Evolutionary conservation across 2,888 invertebrate genomes (phyloP).

Genomic region (Drosophila cognata): DNA sequence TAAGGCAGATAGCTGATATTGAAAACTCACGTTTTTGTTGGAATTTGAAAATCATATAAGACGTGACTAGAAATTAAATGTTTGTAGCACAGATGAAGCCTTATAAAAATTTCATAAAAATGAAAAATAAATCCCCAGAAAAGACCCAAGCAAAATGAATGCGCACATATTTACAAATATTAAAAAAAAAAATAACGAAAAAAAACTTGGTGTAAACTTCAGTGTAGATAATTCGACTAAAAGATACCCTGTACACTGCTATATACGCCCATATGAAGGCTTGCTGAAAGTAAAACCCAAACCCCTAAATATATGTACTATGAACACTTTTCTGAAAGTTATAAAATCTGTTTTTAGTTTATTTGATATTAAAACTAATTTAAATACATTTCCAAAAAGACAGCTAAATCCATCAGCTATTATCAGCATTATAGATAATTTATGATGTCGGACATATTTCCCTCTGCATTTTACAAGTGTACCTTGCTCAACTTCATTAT

Average conservation of each 20-base stretch:
- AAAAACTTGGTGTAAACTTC: background rate
- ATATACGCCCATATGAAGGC: background rate
- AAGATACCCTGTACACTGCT: background rate
- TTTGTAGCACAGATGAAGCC: slow-evolving; percentile 51
- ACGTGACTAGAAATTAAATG: slow-evolving; percentile 79
- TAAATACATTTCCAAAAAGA: rapidly evolving
- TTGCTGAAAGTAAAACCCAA: background rate
- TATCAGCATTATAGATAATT: background rate
- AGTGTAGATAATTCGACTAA: background rate
- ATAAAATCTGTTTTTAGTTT: background rate
- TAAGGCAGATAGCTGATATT: slow-evolving; percentile 47
- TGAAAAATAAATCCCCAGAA: slow-evolving; percentile 67
- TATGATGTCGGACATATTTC: background rate
- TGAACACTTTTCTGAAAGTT: background rate
- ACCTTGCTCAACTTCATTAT: background rate
- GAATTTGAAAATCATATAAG: slow-evolving; percentile 68
- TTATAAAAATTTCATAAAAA: slow-evolving; percentile 68
- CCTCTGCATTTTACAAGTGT: background rate
- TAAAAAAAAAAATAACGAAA: background rate
- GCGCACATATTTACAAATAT: slow-evolving; percentile 21
- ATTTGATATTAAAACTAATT: background rate
- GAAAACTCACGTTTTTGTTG: slow-evolving; percentile 56
- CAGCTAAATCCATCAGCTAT: background rate
- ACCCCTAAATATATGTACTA: background rate
- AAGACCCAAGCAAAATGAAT: slow-evolving; percentile 50